Base-by-base conservation (phyloP, 1,140 invertebrate species). In the Prorops nasuta region DNA sequence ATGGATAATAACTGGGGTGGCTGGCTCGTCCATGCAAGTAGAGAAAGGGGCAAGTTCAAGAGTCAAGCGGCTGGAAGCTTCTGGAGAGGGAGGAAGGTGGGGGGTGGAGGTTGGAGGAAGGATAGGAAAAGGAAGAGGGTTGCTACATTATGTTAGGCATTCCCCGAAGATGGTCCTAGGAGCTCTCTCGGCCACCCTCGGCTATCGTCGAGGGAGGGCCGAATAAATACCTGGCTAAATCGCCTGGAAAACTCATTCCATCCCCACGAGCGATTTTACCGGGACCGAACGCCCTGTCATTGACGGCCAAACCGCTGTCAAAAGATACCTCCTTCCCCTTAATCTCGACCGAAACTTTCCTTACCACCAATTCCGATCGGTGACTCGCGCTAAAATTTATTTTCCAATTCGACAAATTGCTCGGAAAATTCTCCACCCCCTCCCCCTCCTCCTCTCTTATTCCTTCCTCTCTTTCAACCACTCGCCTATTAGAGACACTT, bases 171-270 rank as follows among this genome's bases (percentile, higher is more conserved):
- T 49, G 60, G 54, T 59, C 44, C 43, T 53, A 18, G 49, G 41
- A 56, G 49, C 59, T 21, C 8, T n/a, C n/a, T n/a, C n/a, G 24
- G 24, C 24, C 24, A 28, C 24, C 4, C 4, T 32, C 41, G 53
- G 60, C 51, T 38, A 54, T 59, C 44, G 56, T 34, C 42, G 42
- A 57, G 48, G 47, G 35, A 35, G 39, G 49, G 39, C 35, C 61
- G 56, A 66, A 67, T 67, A 67, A 67, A 66, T 67, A 67, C 62
- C 64, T 60, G 51, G 51, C 54, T 64, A 67, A 67, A 67, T 66
- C 64, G 64, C 50, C 64, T 53, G 59, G 64, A 67, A 67, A 67
- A 67, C 64, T 67, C 65, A 60, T 67, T 64, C 61, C 58, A 63
- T 64, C 49, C 58, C 53, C 40, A 10, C 47, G 35, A 56, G 50